Percentiles rank a stretch among this genome's conserved stretches.
Evolutionary conservation across 2,113 vertebrate species (phyloP).

Genomic region (Argyrosomus japonicus): DNA sequence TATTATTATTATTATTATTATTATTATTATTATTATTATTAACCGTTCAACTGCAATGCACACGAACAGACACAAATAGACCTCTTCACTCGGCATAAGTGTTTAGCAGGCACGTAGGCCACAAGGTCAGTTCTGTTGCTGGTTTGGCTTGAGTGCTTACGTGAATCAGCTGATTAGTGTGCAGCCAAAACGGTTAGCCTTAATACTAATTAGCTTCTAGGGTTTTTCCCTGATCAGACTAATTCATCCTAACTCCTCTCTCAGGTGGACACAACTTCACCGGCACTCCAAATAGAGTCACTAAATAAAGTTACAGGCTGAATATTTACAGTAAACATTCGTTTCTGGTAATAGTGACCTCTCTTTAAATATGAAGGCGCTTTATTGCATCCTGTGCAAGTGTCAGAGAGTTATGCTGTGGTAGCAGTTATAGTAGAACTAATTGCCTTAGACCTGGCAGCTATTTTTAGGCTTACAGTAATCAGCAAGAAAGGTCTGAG

Average conservation of each 20-base stretch:
- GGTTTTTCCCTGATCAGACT: slow-evolving; percentile 29
- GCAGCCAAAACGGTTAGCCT: slow-evolving; percentile 61
- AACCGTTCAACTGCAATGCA: slow-evolving; percentile 5
- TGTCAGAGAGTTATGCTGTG: slow-evolving; percentile 23
- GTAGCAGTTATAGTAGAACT: slow-evolving; percentile 27
- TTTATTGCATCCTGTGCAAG: not conserved
- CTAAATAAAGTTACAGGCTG: slow-evolving; percentile 1
- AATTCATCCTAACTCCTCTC: slow-evolving; percentile 27
- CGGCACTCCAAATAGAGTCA: not conserved
- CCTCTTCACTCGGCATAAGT: slow-evolving; percentile 17
- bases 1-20: too few species aligned
- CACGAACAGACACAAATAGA: slow-evolving; percentile 45
- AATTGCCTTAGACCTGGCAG: slow-evolving; percentile 44
- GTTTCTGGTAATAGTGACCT: not conserved
- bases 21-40: not conserved
- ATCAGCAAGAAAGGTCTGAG: slow-evolving; percentile 67
- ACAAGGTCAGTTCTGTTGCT: slow-evolving; percentile 42
- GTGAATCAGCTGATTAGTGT: slow-evolving; percentile 69
- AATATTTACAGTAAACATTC: not conserved
- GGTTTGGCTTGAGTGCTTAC: slow-evolving; percentile 37
- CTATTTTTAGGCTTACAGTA: slow-evolving; percentile 65
- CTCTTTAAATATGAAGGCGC: slow-evolving; percentile 5
- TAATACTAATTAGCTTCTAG: slow-evolving; percentile 63
- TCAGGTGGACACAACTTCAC: slow-evolving; percentile 15
- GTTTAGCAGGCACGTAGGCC: slow-evolving; percentile 41